phyloP scores from a whole-genome alignment of 2,797 vertebrate species.

The Epinephelus malabaricus region DNA sequence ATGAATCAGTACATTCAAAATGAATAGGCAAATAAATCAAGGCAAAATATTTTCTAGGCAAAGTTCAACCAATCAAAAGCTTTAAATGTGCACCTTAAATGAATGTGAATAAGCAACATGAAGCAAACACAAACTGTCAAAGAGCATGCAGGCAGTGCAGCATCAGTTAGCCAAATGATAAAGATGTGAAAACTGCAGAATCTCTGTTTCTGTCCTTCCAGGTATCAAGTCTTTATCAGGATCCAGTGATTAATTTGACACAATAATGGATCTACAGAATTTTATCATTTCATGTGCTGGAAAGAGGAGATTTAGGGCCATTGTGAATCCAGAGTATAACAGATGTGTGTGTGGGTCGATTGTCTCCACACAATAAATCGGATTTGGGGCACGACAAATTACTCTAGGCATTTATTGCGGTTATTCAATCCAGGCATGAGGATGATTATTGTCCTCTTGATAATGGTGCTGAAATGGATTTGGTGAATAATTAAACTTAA shows the following conservation, averaged over 20 bases:
- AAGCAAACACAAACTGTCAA: slow-evolving; percentile 66
- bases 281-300: slow-evolving; percentile 33
- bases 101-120: slow-evolving; percentile 63
- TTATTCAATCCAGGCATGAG: slow-evolving; percentile 38
- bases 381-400: slow-evolving; percentile 52
- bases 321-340: slow-evolving; percentile 25
- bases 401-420: slow-evolving; percentile 49
- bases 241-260: slow-evolving; percentile 12
- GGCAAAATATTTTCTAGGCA: slow-evolving; percentile 43
- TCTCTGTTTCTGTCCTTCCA: slow-evolving; percentile 10
- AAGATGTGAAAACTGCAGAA: slow-evolving; percentile 46
- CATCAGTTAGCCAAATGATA: slow-evolving; percentile 60
- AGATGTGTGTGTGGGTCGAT: slow-evolving; percentile 41
- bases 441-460: slow-evolving; percentile 54
- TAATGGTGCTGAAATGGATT: slow-evolving; percentile 47
- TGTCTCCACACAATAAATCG: slow-evolving; percentile 53
- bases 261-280: slow-evolving; percentile 25
- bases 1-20: slow-evolving; percentile 78
- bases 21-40: slow-evolving; percentile 72
- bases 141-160: slow-evolving; percentile 51
- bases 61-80: slow-evolving; percentile 46
- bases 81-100: slow-evolving; percentile 52
- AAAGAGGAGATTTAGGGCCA: slow-evolving; percentile 47
- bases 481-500: slow-evolving; percentile 42
- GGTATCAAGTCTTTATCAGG: slow-evolving; percentile 25